Conservation (phyloP, 2,888 invertebrate genomes). For the Agrotis ipsilon region DNA sequence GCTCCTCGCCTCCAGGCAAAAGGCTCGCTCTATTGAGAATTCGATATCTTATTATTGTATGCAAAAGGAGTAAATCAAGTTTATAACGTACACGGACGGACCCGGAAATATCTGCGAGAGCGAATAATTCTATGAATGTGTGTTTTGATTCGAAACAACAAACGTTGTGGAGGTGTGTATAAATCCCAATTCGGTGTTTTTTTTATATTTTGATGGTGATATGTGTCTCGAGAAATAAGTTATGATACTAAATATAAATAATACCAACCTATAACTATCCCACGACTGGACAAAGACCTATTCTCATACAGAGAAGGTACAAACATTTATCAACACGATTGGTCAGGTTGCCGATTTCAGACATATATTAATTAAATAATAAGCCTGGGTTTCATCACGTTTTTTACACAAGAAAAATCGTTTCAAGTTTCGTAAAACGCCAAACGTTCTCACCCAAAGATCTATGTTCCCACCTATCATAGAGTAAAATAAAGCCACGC, state of each 20-base stretch:
- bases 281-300: too few relatives aligned
- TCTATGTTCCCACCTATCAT: slow-evolving; percentile 14
- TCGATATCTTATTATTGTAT: slow-evolving; percentile 70
- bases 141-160: background rate
- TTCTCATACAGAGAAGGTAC: too few relatives aligned
- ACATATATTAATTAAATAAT: too few relatives aligned
- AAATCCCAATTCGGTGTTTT: background rate
- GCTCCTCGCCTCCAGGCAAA: slow-evolving; percentile 65
- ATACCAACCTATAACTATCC: too few relatives aligned
- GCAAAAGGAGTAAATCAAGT: slow-evolving; percentile 71
- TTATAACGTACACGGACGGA: slow-evolving; percentile 53
- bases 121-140: slow-evolving; percentile 6
- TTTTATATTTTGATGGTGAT: too few relatives aligned
- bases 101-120: slow-evolving; percentile 7
- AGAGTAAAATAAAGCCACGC: slow-evolving; percentile 33
- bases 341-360: too few relatives aligned
- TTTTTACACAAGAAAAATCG: background rate
- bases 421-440: too few relatives aligned
- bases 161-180: background rate
- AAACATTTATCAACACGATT: too few relatives aligned
- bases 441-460: background rate
- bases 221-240: too few relatives aligned
- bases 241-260: too few relatives aligned
- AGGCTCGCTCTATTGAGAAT: slow-evolving; percentile 57
- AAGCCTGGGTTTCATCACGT: too few relatives aligned